Conservation (phyloP, 1,140 invertebrate species). For the Probaryconus sp. region DNA sequence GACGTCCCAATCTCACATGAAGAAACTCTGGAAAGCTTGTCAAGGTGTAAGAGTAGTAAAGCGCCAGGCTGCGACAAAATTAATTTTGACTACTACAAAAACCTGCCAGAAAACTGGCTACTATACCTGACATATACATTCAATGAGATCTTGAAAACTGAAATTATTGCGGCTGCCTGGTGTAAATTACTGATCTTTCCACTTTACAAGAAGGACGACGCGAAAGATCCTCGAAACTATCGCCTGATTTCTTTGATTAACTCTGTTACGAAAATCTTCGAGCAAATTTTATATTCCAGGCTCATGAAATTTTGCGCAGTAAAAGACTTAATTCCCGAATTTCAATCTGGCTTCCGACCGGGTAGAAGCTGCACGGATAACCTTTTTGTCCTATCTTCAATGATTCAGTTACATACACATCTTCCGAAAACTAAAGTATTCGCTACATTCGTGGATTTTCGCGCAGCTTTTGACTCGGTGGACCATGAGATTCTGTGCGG, state of each 20-base stretch:
- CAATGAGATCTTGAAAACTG: neutral
- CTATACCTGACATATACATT: slow-evolving; percentile 2
- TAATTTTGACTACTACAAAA: too few species aligned
- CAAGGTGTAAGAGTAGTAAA: too few species aligned
- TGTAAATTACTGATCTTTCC: slow-evolving; percentile 8
- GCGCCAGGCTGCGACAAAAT: too few species aligned
- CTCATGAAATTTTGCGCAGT: neutral
- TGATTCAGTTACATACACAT: neutral
- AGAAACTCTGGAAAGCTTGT: too few species aligned
- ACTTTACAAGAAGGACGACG: slow-evolving; percentile 17
- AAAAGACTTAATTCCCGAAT: slow-evolving; percentile 2
- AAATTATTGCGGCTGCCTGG: neutral
- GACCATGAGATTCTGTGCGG: neutral
- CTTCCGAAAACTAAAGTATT: neutral
- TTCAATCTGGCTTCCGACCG: slow-evolving; percentile 9
- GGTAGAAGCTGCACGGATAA: neutral
- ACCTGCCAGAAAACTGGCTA: neutral
- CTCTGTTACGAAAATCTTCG: slow-evolving; percentile 8
- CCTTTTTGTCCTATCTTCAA: slow-evolving; percentile 1
- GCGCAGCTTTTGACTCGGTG: neutral
- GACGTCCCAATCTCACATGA: too few species aligned
- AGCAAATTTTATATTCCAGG: slow-evolving; percentile 4
- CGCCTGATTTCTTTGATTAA: slow-evolving; percentile 8
- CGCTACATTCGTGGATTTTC: slow-evolving; percentile 7
- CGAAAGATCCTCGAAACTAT: neutral